Percentiles rank a stretch among this genome's conserved stretches.
Evolutionary conservation across 2,888 invertebrate species (phyloP).

Genomic region (Chrysomela aeneicollis): DNA sequence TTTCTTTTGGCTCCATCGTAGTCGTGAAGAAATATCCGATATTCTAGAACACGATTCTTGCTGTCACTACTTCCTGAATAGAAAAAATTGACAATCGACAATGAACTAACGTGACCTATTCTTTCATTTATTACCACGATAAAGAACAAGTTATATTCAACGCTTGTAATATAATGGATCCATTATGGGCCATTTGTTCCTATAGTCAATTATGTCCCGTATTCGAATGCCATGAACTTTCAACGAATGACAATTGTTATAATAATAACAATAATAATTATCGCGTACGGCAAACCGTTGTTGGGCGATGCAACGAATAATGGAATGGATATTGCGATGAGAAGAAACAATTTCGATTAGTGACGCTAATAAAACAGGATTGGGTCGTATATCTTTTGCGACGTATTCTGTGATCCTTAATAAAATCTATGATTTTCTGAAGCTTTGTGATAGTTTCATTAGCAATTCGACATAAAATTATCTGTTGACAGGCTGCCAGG

Average conservation of each 20-base stretch:
- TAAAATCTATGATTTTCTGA: background rate
- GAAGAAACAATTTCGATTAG: background rate
- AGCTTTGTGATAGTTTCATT: background rate
- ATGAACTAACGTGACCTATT: background rate
- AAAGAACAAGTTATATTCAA: conserved; percentile 5
- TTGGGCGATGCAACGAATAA: background rate
- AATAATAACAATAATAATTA: conserved; percentile 4
- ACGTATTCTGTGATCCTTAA: background rate
- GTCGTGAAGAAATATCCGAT: background rate
- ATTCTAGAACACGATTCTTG: background rate
- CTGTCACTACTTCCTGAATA: background rate
- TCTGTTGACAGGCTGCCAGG: no score
- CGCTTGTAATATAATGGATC: conserved; percentile 7
- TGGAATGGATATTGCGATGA: background rate
- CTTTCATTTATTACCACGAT: conserved; percentile 4
- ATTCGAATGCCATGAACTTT: background rate
- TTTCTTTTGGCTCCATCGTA: no score
- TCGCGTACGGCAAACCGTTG: background rate
- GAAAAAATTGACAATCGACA: background rate
- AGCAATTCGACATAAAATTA: background rate
- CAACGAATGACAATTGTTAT: background rate
- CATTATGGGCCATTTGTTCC: conserved; percentile 18
- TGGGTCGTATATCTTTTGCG: background rate
- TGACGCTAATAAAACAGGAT: background rate
- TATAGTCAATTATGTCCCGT: background rate